Conservation (phyloP, 2,797 vertebrate species). For the Anomalospiza imberbis region DNA sequence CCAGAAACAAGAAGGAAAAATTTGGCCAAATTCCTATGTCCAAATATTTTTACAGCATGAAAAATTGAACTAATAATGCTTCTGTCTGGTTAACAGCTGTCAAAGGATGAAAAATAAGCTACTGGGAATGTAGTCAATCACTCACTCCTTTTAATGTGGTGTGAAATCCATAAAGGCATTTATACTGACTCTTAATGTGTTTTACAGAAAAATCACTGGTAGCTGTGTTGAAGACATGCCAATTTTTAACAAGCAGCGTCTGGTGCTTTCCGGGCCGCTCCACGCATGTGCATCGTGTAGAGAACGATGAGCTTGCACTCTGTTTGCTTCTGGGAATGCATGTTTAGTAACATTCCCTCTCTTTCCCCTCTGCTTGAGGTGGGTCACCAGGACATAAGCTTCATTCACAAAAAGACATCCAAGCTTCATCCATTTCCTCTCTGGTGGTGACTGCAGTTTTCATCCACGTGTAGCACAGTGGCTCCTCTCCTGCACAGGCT, state of each 20-base stretch:
- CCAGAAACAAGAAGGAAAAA: constrained; percentile 24
- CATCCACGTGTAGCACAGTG: rapidly evolving
- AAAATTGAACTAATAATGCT: constrained; percentile 57
- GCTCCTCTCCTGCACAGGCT: not conserved
- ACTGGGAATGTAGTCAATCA: constrained; percentile 60
- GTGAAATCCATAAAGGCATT: constrained; percentile 64
- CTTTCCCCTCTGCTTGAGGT: not conserved
- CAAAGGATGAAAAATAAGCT: constrained; percentile 65
- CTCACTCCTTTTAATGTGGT: constrained; percentile 59
- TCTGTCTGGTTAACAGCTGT: constrained; percentile 65
- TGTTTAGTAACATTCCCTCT: not conserved
- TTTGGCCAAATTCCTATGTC: constrained; percentile 41
- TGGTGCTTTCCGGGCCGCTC: constrained; percentile 13
- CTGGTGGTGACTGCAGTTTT: rapidly evolving
- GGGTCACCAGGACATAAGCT: not conserved
- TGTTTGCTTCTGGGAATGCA: not conserved
- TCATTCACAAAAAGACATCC: not conserved
- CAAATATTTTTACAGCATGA: constrained; percentile 64
- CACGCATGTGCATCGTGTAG: not conserved
- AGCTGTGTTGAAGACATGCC: constrained; percentile 53
- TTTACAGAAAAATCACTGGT: constrained; percentile 63
- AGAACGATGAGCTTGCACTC: constrained; percentile 7
- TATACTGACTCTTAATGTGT: constrained; percentile 56
- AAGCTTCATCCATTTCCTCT: not conserved
- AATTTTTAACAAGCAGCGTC: constrained; percentile 47